These are phyloP conservation scores for Drosophila pruinosa DNA, from an alignment of 1,140 invertebrate genomes.

Conservation along the genomic window DNA sequence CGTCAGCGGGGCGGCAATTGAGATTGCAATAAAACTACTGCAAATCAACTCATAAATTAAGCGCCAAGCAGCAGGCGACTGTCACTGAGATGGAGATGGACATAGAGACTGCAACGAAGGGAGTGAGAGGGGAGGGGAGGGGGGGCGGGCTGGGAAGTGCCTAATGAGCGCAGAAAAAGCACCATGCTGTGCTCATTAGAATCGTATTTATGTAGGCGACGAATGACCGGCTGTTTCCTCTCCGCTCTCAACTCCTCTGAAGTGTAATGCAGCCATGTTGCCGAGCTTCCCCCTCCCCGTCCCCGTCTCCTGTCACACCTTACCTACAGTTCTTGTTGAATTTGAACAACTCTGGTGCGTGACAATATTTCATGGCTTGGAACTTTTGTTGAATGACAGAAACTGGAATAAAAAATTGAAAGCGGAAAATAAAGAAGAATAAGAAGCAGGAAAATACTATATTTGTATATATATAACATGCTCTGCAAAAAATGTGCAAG, in stretches of 20 bases:
- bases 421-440: background rate
- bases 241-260: background rate
- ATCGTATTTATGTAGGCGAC: conserved; percentile 39
- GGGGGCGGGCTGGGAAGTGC: background rate
- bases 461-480: conserved; percentile 43
- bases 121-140: background rate
- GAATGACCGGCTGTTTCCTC: conserved; percentile 18
- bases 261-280: conserved; percentile 9
- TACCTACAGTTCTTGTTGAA: background rate
- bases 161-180: conserved; percentile 37
- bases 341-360: conserved; percentile 47
- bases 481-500: conserved; percentile 54
- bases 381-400: conserved; percentile 37
- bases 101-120: too few species aligned
- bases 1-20: conserved; percentile 18
- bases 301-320: too few species aligned
- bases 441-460: background rate
- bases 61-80: conserved; percentile 15
- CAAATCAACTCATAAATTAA: conserved; percentile 48
- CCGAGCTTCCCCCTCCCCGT: background rate
- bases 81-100: background rate
- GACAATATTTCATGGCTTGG: conserved; percentile 68
- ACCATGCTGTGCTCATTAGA: conserved; percentile 40
- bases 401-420: conserved; percentile 3
- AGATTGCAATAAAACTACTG: conserved; percentile 29